Percentiles rank a stretch among this genome's conserved stretches.
Evolutionary conservation across 2,113 vertebrate genomes (phyloP).

Genomic region (Neopipo cinnamomea): DNA sequence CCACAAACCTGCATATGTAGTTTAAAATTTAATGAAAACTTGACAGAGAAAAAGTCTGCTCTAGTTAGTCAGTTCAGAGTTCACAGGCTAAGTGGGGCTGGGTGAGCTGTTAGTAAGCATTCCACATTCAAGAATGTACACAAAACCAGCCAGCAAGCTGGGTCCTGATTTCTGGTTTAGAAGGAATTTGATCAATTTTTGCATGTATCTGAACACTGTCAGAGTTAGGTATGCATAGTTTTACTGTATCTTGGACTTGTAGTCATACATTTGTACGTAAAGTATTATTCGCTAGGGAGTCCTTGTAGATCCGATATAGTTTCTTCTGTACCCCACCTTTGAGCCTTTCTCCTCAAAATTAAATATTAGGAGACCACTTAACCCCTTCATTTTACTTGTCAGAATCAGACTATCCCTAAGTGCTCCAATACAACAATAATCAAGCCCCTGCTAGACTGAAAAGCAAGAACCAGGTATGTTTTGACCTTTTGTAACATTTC

Average conservation of each 20-base stretch:
- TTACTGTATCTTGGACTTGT: neutral
- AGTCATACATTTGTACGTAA: neutral
- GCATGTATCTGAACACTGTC: neutral
- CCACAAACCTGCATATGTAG: neutral
- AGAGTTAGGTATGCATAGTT: neutral
- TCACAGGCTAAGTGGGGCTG: neutral
- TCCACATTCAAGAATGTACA: neutral
- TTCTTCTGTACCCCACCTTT: neutral
- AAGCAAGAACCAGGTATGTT: neutral
- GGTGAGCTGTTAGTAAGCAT: neutral
- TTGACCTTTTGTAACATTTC: neutral
- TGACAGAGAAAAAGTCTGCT: neutral
- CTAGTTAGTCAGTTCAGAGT: neutral
- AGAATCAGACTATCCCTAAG: neutral
- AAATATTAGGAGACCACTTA: neutral
- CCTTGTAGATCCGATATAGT: neutral
- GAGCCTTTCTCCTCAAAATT: neutral
- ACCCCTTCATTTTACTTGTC: neutral
- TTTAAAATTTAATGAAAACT: slow-evolving; percentile 57
- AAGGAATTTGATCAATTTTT: neutral
- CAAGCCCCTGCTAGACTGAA: neutral
- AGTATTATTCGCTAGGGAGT: neutral
- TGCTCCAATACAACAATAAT: neutral
- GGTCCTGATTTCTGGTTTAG: neutral
- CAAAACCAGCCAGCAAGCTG: neutral